phyloP scores from a whole-genome alignment of 2,888 invertebrate genomes.

The Blastobasis adustella region DNA sequence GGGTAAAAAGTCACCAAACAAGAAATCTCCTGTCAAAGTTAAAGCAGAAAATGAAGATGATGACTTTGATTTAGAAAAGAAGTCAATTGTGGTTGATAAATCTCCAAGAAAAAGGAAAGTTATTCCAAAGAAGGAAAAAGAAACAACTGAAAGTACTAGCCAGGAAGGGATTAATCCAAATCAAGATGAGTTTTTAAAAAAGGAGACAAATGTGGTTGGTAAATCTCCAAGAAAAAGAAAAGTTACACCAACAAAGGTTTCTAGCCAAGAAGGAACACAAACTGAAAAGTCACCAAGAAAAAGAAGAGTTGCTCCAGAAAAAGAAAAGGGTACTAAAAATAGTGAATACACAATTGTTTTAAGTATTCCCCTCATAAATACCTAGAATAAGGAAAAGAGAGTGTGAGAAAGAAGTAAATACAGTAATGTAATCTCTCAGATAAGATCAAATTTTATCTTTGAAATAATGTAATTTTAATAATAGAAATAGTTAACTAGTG shows the following conservation, averaged over 20 bases:
- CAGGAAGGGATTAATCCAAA: not conserved
- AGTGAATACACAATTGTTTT: not conserved
- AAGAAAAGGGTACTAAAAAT: not conserved
- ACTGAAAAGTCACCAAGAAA: slow-evolving; percentile 7
- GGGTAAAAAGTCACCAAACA: slow-evolving; percentile 46
- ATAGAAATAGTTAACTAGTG: too few relatives aligned
- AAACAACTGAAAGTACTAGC: not conserved
- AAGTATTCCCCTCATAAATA: not conserved
- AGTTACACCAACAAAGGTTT: slow-evolving; percentile 11
- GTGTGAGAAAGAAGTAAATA: too few relatives aligned
- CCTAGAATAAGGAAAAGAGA: too few relatives aligned
- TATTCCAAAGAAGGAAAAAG: slow-evolving; percentile 5
- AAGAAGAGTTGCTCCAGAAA: slow-evolving; percentile 6
- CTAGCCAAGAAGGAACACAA: not conserved
- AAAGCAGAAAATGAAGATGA: slow-evolving; percentile 22
- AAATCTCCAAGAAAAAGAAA: slow-evolving; percentile 11
- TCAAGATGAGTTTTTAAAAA: not conserved
- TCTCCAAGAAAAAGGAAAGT: slow-evolving; percentile 1
- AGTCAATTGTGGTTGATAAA: not conserved
- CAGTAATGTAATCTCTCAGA: too few relatives aligned
- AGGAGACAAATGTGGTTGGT: not conserved
- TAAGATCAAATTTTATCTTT: too few relatives aligned
- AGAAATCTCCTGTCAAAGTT: slow-evolving; percentile 38
- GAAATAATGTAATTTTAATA: too few relatives aligned
- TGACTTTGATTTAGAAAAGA: slow-evolving; percentile 10